A percentile compares a stretch with the other conserved stretches of the same genome.
Conservation (phyloP, 2,797 vertebrate species). For the Peromyscus aztecus region DNA sequence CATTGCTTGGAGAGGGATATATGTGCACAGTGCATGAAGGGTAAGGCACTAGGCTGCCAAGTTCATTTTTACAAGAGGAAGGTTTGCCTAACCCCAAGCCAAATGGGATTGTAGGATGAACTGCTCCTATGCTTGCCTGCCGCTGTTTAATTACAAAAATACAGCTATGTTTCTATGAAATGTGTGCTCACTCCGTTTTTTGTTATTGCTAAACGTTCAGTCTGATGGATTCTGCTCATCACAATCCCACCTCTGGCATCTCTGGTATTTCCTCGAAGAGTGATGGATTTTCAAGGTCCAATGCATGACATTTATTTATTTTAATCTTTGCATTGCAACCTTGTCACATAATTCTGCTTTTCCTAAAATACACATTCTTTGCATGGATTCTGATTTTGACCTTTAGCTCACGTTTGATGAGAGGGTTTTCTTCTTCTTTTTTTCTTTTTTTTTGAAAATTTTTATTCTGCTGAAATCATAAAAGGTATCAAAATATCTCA, state of each 20-base stretch:
- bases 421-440: slow-evolving; percentile 29
- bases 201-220: neutral
- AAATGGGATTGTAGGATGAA: neutral
- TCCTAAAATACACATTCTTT: slow-evolving; percentile 46
- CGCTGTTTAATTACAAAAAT: neutral
- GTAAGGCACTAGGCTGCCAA: neutral
- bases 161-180: neutral
- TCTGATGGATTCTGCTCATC: neutral
- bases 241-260: neutral
- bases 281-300: slow-evolving; percentile 26
- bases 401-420: slow-evolving; percentile 40
- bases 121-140: neutral
- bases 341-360: slow-evolving; percentile 43
- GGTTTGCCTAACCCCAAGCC: neutral
- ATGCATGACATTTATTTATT: slow-evolving; percentile 41
- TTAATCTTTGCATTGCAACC: slow-evolving; percentile 8
- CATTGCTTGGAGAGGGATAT: too few species aligned
- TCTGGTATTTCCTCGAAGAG: slow-evolving; percentile 55
- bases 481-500: neutral
- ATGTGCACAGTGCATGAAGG: fast-evolving
- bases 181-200: neutral
- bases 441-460: slow-evolving; percentile 47
- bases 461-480: neutral
- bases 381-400: slow-evolving; percentile 36
- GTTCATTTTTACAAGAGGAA: neutral